Base-by-base conservation (phyloP, 2,797 vertebrate genomes). In the Chrosomus eos region DNA sequence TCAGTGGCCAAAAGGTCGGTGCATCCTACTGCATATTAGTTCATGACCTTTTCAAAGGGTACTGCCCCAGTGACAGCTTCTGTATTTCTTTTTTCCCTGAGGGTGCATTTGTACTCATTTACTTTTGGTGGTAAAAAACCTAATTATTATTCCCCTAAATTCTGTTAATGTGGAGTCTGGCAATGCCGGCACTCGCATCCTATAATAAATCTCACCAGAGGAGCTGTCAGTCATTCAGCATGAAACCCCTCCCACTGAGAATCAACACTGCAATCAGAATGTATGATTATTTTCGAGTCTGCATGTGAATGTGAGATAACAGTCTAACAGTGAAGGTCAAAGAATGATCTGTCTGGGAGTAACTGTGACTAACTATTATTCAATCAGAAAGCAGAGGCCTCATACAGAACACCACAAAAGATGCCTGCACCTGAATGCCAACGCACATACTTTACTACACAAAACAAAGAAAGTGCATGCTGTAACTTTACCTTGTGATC, bases 151-250 rank as follows among this genome's bases (percentile, higher is more conserved):
- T 55, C 51, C 6, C 21, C 19, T 23, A 36, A 75, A 75, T 75
- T 55, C 31, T 8, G 21, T n/a, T 75, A 75, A 75, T 75, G 51
- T 38, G 51, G 51, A 76, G 73, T 76, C 51, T 76, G 33, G 51
- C 31, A 36, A 53, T 58, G 51, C 77, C 19, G 9, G 62, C 36
- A 78, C 62, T 77, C 33, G 67, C 40, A 74, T 86, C 83, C 77
- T 53, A 83, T 86, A 87, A 86, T 86, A 62, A 28, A 89, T 86
- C 67, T 62, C 68, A 26, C 48, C 48, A 73, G 67, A 68, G 23
- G 60, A 85, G 60, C 72, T 83, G 81, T 60, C 84, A 81, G 58
- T 87, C 67, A 79, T 81, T 58, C 77, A 86, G 72, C 48, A 74
- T 23, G 66, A 51, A 75, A 64, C 81, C 78, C 67, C 78, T 53